Base-by-base conservation (phyloP, 2,113 vertebrate species). In the Actinemys pallida region DNA sequence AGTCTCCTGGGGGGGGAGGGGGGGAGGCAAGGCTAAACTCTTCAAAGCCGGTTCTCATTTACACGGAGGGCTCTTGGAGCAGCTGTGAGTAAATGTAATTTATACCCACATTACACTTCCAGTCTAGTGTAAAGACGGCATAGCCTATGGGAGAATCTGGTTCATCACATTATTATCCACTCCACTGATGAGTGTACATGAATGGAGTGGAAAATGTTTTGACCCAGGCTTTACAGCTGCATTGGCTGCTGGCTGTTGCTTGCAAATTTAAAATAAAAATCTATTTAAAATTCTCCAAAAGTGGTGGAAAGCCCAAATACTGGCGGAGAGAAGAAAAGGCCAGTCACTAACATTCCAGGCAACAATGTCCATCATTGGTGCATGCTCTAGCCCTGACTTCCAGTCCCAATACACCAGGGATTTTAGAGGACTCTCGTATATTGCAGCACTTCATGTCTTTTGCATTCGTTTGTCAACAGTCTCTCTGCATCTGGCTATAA, bases 121-220 rank as follows among this genome's bases (percentile, higher is more conserved):
- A 12, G 1, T 4, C 27, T 5, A 54, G 35, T 84, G 8, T 24
- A 84, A 80, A 69, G 19, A 3, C 39, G 27, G 42, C 2, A n/a
- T 0, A 0, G 20, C 3, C 2, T 79, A 75, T 42, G 49, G 6
- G 7, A 94, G 9, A 83, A 86, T 54, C 16, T 0, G 62, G 8
- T 1, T 8, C 1, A 52, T 50, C 72, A n/a, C 5, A 29, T 83
- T 90, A 62, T 47, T 12, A 56, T 56, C 56, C 89, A 13, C 5
- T 83, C 78, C 69, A 81, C 49, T 42, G 56, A 89, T 39, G 17
- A 39, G 39, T 49, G n/a, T 20, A 12, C 69, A 42, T 6, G 39
- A 79, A 76, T 84, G 6, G 52, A 76, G 35, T 84, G 4, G 22
- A 76, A 22, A 82, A 12, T n/a, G 35, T 24, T 42, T 20, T 19